phyloP scores from a whole-genome alignment of 2,888 invertebrate species.

The Allygus modestus region DNA sequence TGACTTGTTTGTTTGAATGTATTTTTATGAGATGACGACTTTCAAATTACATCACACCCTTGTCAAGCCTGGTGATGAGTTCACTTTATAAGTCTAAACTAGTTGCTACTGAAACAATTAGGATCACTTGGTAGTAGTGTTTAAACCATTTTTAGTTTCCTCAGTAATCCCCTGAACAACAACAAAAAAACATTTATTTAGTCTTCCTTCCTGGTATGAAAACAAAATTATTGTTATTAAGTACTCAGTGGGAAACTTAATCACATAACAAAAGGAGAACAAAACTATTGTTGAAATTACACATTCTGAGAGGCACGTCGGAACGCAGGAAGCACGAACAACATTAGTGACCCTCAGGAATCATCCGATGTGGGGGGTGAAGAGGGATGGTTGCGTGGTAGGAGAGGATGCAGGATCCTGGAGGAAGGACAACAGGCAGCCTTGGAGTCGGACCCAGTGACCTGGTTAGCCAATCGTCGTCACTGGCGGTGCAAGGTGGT shows the following conservation, averaged over 20 bases:
- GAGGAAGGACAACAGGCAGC: conserved; percentile 35
- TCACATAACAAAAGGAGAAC: conserved; percentile 17
- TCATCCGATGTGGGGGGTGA: not conserved
- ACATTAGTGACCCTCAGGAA: not conserved
- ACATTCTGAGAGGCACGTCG: not conserved
- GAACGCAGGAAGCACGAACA: not conserved
- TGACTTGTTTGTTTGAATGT: no score
- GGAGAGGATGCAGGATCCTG: not conserved
- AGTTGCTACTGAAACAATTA: no score
- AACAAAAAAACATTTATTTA: no score
- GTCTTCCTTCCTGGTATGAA: no score
- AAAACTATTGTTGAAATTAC: conserved; percentile 16
- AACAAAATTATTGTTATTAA: no score
- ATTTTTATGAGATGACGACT: no score
- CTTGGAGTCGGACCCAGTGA: conserved; percentile 52
- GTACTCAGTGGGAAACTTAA: not conserved
- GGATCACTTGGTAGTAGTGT: no score
- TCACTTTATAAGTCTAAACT: no score
- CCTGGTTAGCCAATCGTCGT: not conserved
- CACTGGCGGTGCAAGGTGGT: not conserved
- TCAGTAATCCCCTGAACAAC: no score
- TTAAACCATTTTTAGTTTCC: no score
- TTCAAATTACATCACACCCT: no score
- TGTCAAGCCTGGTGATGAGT: no score
- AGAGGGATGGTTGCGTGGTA: not conserved